These are phyloP conservation scores for Pelochelys cantorii DNA, from an alignment of 2,797 vertebrate genomes.

Conservation along the genomic window DNA sequence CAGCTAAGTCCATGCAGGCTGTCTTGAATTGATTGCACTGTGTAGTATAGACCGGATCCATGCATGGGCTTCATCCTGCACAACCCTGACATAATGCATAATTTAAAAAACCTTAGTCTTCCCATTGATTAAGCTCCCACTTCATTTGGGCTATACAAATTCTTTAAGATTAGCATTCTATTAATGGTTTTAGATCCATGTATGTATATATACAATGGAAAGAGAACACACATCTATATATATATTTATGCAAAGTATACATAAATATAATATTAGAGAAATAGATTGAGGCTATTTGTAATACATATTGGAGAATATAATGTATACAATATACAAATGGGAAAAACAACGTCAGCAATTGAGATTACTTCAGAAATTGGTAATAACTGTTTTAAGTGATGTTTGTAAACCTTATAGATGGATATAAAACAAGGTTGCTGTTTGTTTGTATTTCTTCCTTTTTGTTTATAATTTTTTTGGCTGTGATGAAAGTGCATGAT, in stretches of 20 bases:
- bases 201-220: background rate
- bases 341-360: background rate
- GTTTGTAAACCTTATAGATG: background rate
- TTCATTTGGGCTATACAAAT: background rate
- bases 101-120: background rate
- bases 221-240: background rate
- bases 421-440: background rate
- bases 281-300: rapidly evolving
- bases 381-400: background rate
- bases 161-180: background rate
- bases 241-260: background rate
- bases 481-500: background rate
- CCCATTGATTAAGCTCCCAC: background rate
- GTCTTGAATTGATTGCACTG: background rate
- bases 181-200: background rate
- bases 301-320: background rate
- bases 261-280: background rate
- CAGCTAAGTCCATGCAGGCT: background rate
- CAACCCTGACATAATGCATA: background rate
- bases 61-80: background rate
- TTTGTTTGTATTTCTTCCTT: background rate
- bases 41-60: background rate
- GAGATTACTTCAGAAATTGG: background rate
- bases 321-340: background rate
- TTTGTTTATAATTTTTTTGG: background rate